Percentiles rank a stretch among this genome's conserved stretches.
Conservation (phyloP, 2,113 vertebrate genomes). For the Percopsis transmontana region DNA sequence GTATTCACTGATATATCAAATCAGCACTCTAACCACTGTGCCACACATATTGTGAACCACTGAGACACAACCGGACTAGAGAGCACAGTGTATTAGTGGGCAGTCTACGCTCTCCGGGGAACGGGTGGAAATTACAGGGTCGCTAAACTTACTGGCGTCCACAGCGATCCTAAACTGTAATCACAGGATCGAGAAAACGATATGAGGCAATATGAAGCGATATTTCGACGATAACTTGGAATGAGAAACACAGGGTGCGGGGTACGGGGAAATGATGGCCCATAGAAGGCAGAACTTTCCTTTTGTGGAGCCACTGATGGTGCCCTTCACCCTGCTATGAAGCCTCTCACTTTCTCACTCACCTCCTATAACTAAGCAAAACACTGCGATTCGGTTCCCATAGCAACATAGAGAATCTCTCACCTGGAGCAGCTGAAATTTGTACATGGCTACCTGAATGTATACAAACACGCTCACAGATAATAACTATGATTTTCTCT, state of each 20-base stretch:
- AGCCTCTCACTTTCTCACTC: constrained; percentile 15
- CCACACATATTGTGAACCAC: constrained; percentile 33
- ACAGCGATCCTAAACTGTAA: constrained; percentile 37
- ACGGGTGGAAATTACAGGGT: constrained; percentile 46
- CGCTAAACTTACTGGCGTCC: constrained; percentile 21
- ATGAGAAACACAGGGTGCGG: constrained; percentile 15
- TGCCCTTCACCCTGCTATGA: neutral
- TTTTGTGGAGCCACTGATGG: neutral
- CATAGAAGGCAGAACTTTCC: neutral
- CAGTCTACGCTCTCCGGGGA: constrained; percentile 21
- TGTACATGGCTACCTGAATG: constrained; percentile 41
- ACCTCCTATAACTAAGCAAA: constrained; percentile 57
- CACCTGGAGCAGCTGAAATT: constrained; percentile 51
- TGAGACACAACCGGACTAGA: constrained; percentile 2
- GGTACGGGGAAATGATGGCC: constrained; percentile 2
- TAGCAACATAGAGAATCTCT: constrained; percentile 49
- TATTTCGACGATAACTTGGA: constrained; percentile 20
- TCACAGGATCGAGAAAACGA: constrained; percentile 29
- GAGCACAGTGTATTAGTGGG: neutral
- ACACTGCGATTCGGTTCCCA: constrained; percentile 64
- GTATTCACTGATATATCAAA: constrained; percentile 51
- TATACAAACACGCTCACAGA: constrained; percentile 46
- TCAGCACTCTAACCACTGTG: constrained; percentile 51
- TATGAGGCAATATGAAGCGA: no score
- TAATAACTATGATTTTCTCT: neutral